phyloP scores from a whole-genome alignment of 1,140 invertebrate genomes.

The Ladona fulva region DNA sequence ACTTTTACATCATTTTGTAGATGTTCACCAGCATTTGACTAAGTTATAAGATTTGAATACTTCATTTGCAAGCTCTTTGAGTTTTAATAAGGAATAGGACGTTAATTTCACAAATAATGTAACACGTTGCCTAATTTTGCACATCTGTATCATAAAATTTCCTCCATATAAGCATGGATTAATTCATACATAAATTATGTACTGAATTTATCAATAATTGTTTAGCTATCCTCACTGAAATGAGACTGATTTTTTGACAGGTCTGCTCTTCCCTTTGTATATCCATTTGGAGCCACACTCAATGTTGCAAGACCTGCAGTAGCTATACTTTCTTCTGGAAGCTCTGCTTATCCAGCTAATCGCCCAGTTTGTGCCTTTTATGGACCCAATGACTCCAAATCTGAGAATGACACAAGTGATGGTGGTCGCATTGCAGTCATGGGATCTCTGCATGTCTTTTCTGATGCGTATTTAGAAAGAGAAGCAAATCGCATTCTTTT shows the following conservation, averaged over 20 bases:
- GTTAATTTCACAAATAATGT: too few species aligned
- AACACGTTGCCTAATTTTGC: too few species aligned
- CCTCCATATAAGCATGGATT: too few species aligned
- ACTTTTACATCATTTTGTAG: too few species aligned
- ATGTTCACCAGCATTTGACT: too few species aligned
- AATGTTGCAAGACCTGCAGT: conserved; percentile 85
- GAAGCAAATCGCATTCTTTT: conserved; percentile 88
- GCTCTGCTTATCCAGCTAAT: conserved; percentile 86
- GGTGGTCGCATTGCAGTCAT: conserved; percentile 64
- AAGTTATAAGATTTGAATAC: too few species aligned
- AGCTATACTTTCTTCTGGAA: conserved; percentile 83
- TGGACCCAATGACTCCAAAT: conserved; percentile 29
- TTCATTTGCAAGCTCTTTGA: too few species aligned
- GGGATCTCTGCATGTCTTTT: conserved; percentile 68
- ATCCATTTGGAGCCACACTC: conserved; percentile 91
- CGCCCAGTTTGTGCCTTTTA: conserved; percentile 85
- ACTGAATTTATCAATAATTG: too few species aligned
- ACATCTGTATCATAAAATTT: too few species aligned
- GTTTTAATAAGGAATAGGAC: too few species aligned
- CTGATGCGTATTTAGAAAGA: conserved; percentile 84
- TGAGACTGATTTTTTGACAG: background rate
- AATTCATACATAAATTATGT: too few species aligned
- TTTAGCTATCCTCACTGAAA: too few species aligned
- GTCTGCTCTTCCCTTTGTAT: conserved; percentile 60
- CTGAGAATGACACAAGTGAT: conserved; percentile 17